Base-by-base conservation (phyloP, 92 coral and sea anemone species). In the Parazoanthus atlanticus region DNA sequence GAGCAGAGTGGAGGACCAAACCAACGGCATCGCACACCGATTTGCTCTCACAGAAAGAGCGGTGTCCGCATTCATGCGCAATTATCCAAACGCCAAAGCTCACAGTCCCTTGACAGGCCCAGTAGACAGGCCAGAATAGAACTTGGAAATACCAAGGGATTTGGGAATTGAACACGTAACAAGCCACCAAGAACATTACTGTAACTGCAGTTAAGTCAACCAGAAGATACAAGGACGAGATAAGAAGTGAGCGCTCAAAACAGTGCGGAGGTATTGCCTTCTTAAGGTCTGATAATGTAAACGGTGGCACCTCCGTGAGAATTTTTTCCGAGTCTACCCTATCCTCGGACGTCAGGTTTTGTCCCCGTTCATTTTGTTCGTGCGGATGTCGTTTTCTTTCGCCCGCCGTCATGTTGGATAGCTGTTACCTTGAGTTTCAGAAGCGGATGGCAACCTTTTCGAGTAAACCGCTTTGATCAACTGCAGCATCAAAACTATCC, bases 51-150 rank as follows among this genome's bases (percentile, higher is more conserved):
- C 98, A 93, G 89, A 92, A 95, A 2, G 98, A 93, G 26, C 94
- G 94, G 78, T 95, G 98, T 3, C 98, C 98, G 88, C 98, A 95
- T 72, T 95, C 98, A 88, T 95, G 98, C 11, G 98, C 98, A 10
- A 95, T 76, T 25, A 95, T 95, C 98, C 98, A 95, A 26, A 95
- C 93, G 38, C 93, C 86, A 64, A 96, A 96, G 31, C 94, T 90
- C 82, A 90, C 96, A 72, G 96, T 92, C 10, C 98, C 98, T 65
- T 96, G 97, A 74, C 97, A 92, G 21, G 92, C 79, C 99, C 99
- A 96, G 74, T 95, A 95, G 12, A 89, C 94, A 6, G 98, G 99
- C 94, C 98, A 95, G 87, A 95, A 92, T 8, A 92, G 52, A 9
- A 74, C 93, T 47, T 95, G 92, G 23, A 41, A 88, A 69, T 90